Percentiles rank a stretch among this genome's conserved stretches.
These are phyloP conservation scores for Ceuthmochares aereus DNA, from an alignment of 2,113 vertebrate species.

Conservation along the genomic window DNA sequence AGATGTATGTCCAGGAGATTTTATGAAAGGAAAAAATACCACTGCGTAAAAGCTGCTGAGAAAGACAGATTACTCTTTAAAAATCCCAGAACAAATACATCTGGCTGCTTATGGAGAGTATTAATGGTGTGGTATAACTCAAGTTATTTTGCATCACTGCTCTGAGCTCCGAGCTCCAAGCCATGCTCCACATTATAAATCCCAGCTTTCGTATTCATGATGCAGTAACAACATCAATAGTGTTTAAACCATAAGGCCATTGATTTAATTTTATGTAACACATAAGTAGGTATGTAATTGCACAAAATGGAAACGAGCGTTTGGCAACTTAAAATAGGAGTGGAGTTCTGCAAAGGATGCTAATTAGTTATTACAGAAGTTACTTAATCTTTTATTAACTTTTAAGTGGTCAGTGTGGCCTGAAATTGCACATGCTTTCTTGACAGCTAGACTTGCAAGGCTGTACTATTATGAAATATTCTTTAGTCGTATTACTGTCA, in stretches of 20 bases:
- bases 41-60: background rate
- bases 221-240: background rate
- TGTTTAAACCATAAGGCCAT: background rate
- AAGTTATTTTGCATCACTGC: background rate
- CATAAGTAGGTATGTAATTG: background rate
- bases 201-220: background rate
- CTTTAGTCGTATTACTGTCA: background rate
- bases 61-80: background rate
- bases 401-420: background rate
- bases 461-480: background rate
- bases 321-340: background rate
- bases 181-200: accelerated
- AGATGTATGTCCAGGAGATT: background rate
- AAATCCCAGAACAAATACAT: background rate
- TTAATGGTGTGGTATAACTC: background rate
- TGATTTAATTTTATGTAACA: background rate
- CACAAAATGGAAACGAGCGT: background rate
- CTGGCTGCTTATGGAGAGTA: background rate
- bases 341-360: background rate
- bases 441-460: background rate
- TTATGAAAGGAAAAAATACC: background rate
- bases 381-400: background rate
- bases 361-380: background rate
- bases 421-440: background rate
- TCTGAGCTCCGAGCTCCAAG: background rate